These are phyloP conservation scores for Dimorphilus gyrociliatus DNA, from an alignment of 2,888 invertebrate genomes.

Conservation along the genomic window DNA sequence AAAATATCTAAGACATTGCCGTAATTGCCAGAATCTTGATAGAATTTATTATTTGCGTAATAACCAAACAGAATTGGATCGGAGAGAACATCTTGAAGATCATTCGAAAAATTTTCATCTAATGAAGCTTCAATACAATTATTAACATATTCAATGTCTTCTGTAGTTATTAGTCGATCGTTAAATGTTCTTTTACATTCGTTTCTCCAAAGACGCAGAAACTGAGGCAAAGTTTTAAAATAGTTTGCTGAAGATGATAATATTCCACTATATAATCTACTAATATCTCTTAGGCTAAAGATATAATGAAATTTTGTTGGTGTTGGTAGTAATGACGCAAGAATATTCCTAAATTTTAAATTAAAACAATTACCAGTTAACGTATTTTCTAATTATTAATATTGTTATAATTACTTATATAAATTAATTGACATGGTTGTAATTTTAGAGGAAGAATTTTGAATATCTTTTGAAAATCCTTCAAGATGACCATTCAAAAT, in stretches of 20 bases:
- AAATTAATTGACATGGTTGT: slow-evolving; percentile 7
- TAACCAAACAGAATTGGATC: slow-evolving; percentile 7
- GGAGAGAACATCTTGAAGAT: slow-evolving; percentile 1
- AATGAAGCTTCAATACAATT: slow-evolving; percentile 4
- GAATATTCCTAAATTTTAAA: slow-evolving; percentile 4
- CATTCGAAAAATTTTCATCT: slow-evolving; percentile 4
- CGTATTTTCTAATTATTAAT: neutral
- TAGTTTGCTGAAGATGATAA: slow-evolving; percentile 4
- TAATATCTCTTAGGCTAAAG: slow-evolving; percentile 8
- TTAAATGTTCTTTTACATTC: slow-evolving; percentile 7
- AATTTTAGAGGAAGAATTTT: slow-evolving; percentile 2
- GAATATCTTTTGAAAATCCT: slow-evolving; percentile 4
- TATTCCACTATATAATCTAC: slow-evolving; percentile 6
- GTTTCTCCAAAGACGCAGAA: slow-evolving; percentile 8
- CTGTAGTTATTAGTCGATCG: slow-evolving; percentile 5
- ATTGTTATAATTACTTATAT: slow-evolving; percentile 7
- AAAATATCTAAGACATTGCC: slow-evolving; percentile 5
- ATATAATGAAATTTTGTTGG: slow-evolving; percentile 8
- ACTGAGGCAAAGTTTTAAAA: slow-evolving; percentile 1
- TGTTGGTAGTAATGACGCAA: slow-evolving; percentile 6
- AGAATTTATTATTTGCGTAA: slow-evolving; percentile 5
- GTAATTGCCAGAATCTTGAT: slow-evolving; percentile 8
- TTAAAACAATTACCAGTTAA: no score
- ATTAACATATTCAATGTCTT: slow-evolving; percentile 5
- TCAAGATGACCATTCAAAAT: slow-evolving; percentile 6